Evolutionary conservation across 2,113 vertebrate genomes (phyloP), one percentile per base, ranked within the genome.

Genomic region (Egretta garzetta): DNA sequence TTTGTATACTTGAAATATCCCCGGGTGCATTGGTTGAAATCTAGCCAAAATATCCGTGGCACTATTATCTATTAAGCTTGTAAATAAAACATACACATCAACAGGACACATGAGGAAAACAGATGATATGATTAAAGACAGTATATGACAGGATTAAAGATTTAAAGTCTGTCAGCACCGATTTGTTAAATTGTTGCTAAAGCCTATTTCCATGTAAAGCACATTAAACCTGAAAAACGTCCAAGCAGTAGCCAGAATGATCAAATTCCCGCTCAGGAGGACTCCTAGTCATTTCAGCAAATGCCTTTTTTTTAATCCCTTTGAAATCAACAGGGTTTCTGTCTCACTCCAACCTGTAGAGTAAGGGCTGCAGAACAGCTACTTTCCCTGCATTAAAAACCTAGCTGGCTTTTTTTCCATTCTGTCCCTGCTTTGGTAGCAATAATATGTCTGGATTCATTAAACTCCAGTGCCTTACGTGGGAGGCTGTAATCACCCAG

Each of bases 61-160:
- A 84, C 71, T 90, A 77, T 87, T 93, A 92, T 90, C 72, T 84
- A 91, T 70, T 92, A 96, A 95, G 66, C 89, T 93, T 95, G 90
- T 96, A 97, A 97, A 96, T 97, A 98, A 97, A 97, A 96, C 90
- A 97, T 76, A 67, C 35, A 97, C 85, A 95, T 66, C 85, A 90
- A 97, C 96, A 17, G 63, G 95, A 97, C 85, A 98, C 96, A 96
- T 16, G 41, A 97, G 96, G 95, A 94, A 95, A 95, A 96, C 91
- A 94, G 93, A 94, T 84, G 33, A 91, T 94, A 91, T 74, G 43
- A 95, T 81, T 95, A 73, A 95, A 96, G 86, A 95, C 90, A 71
- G 74, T 86, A 73, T 90, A 82, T 72, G 94, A 88, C 87, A 90
- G 90, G 95, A 93, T 87, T 87, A 63, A 79, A 74, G 85, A 92